Evolutionary conservation across 2,797 vertebrate genomes (phyloP), one percentile per base, ranked within the genome.

Genomic region (Schizopygopsis pylzovi): DNA sequence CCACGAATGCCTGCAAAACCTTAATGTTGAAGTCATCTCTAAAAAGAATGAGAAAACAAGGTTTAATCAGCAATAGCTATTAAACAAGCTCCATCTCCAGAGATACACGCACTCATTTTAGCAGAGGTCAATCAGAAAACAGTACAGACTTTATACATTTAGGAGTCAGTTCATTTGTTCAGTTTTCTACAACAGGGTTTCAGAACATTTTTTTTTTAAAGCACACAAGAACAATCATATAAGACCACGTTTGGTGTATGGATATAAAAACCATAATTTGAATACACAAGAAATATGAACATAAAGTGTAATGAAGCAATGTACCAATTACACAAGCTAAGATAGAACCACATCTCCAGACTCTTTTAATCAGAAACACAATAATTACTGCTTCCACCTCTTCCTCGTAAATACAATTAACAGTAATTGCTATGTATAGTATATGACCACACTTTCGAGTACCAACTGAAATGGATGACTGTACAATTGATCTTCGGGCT

Each of bases 11-110:
- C 90, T 98, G 97, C 75, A 99, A 96, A 91, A 99, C 98, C 93
- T 97, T 98, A 92, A 99, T 97, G 93, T 99, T 99, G 94, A 99
- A 99, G 79, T 99, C 98, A 86, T 99, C 98, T 92, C 98, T 99
- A 76, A 80, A 56, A 90, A 88, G 88, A 86, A 86, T 86, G 18
- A 80, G 78, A 86, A 79, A 73, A 84, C 63, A 72, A 67, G 59
- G 49, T 33, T 63, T 20, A 81, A 88, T 54, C 71, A 82, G 43
- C 83, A 68, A 37, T 67, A 20, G n/a, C 37, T 65, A 45, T 70
- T 25, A 33, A 33, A 33, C 2, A 28, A 28, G 15, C 56, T 45
- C 77, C 15, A 12, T 79, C 77, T 79, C n/a, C 39, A 83, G 25
- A 80, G 43, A 80, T 80, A 67, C 11, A 49, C 4, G 2, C 5